Base-by-base conservation (phyloP, 2,113 vertebrate genomes). In the Crypturellus undulatus region DNA sequence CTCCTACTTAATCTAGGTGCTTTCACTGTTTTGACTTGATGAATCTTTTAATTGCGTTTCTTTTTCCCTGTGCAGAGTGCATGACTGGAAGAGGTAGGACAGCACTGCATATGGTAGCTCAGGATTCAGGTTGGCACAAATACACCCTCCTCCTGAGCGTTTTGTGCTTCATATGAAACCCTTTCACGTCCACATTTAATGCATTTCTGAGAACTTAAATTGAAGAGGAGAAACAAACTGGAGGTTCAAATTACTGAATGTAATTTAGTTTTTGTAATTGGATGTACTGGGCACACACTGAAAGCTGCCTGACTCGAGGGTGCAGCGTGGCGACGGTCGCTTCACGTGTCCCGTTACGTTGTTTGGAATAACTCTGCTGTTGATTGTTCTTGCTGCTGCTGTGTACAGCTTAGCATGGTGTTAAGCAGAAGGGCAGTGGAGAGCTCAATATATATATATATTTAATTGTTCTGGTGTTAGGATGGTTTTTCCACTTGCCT, bases 181-280 rank as follows among this genome's bases (percentile, higher is more conserved):
- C 59, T 78, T 92, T 54, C 47, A 49, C 0, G 59, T 70, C 45
- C 30, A 36, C 14, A 0, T 38, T 28, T 58, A 69, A 43, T 89
- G 42, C 12, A 9, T 81, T 83, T 79, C 36, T 90, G 79, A 88
- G 42, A 69, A 78, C 51, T 90, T 85, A 79, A 83, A 80, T 65
- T 42, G 79, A 67, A 81, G 63, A 65, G 67, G 64, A 82, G 54
- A 79, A 73, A 38, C n/a, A 58, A 65, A 20, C 36, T 90, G 72
- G 32, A 83, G 84, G 77, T 71, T 95, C 19, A 56, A 45, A 73
- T 93, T 86, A 47, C 89, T 89, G 47, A 17, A 4, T 67, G 56
- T 92, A 89, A 90, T 71, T 95, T 38, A 60, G 21, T 75, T 92
- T 84, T 90, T 81, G 77, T 86, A 93, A 84, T 26, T 78, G 60